Base-by-base conservation (phyloP, 2,113 vertebrate genomes). In the Gnathonemus longibarbis region DNA sequence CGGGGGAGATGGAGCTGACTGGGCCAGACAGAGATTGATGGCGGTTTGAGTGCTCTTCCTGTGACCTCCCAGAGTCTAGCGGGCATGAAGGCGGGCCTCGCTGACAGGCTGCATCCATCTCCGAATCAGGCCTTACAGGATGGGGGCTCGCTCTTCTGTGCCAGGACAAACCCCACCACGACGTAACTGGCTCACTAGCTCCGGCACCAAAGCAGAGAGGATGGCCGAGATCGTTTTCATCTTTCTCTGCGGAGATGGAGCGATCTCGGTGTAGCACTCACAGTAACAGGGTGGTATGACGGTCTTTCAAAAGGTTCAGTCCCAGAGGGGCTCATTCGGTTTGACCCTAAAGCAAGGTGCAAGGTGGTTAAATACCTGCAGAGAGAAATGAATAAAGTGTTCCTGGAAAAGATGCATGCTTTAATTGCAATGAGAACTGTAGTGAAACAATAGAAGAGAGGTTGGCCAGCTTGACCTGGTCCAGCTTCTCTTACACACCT, bases 81-180 rank as follows among this genome's bases (percentile, higher is more conserved):
- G 93, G 94, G 93, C 94, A 94, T 94, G 94, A 93, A 95, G 93
- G 94, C 93, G 94, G 95, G 93, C 94, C 92, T 94, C 94, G 93
- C 94, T 95, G 95, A 95, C 95, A 95, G 95, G 93, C 92, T 90
- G 93, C 94, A 96, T 96, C 95, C 93, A 95, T 96, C 95, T 96
- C 93, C 89, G 50, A 94, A 94, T 95, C 95, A 94, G 93, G 91
- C 90, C 93, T 90, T 93, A 93, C 91, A 90, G 93, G 93, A 92
- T 89, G 88, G 92, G 90, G 92, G 31, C n/a, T 87, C n/a, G 49
- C 27, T 88, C 90, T 90, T 90, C 89, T 90, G 88, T 92, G 90
- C 90, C 84, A 83, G 83, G 86, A 92, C 89, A 90, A 88, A 77
- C 56, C 87, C 9, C 87, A 35, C 56, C 87, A 9, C 80, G 10